Evolutionary conservation across 2,797 vertebrate genomes (phyloP), one percentile per base, ranked within the genome.

Genomic region (Chloroceryle inda): DNA sequence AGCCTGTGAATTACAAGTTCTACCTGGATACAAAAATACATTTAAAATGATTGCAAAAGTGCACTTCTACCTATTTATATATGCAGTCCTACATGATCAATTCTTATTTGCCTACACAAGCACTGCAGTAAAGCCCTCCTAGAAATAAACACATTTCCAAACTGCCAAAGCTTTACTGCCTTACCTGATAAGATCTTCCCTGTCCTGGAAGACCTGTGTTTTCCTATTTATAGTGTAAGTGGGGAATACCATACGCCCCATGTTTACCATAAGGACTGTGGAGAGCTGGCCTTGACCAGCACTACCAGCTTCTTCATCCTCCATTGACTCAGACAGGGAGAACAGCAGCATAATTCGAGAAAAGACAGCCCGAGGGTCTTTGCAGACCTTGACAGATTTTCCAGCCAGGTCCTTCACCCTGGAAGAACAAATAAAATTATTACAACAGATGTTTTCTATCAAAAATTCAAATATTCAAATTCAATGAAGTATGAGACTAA

Each of bases 131-230:
- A 80, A 91, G 14, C 6, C 85, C 55, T 78, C 47, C 35, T 18
- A 59, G 33, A 88, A 80, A 82, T 2, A 14, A 81, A 49, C 4
- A 37, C 14, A 50, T 31, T 47, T 73, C 21, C 33, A 89, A 20
- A 38, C 4, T 69, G 47, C 11, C 31, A 55, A 49, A 42, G 37
- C 6, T 67, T 16, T 37, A 37, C 37, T 37, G 37, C 35, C 94
- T 75, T 71, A 99, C 99, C 99, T 99, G 96, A 99, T 98, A 16
- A 99, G 99, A 84, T 99, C 99, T 1, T 99, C 99, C 97, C 99
- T 98, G 93, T 99, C 98, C 93, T 96, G 98, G 97, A 99, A 99
- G 92, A 99, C 97, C 24, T 91, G 98, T 20, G 98, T 98, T 62
- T 75, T 94, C 89, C 99, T 98, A 69, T 97, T 96, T 35, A 99